A percentile compares a stretch with the other conserved stretches of the same genome.
Evolutionary conservation across 1,140 invertebrate genomes (phyloP).

Genomic region (Daktulosphaira vitifoliae): DNA sequence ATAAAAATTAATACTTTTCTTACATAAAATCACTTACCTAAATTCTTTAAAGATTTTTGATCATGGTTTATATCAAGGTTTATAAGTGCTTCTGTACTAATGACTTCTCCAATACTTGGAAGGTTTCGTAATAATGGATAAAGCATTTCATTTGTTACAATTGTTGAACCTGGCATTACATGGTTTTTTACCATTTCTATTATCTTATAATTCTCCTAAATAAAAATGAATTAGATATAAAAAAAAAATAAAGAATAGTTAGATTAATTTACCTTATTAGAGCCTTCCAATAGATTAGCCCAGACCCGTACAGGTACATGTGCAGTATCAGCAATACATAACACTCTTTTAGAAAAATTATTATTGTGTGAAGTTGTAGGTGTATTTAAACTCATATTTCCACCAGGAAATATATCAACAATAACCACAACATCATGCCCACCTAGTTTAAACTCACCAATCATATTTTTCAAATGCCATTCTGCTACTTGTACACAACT

Average conservation of each 20-base stretch:
- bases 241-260: background rate
- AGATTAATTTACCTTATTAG: constrained; percentile 22
- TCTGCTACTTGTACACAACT: constrained; percentile 39
- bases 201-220: constrained; percentile 39
- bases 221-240: background rate
- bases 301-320: constrained; percentile 40
- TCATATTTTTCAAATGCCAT: constrained; percentile 39
- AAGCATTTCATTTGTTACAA: constrained; percentile 39
- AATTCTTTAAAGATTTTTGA: constrained; percentile 40
- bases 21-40: constrained; percentile 36
- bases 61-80: constrained; percentile 40
- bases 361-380: constrained; percentile 39
- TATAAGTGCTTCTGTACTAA: constrained; percentile 41
- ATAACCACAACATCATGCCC: constrained; percentile 38
- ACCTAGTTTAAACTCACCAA: constrained; percentile 38
- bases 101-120: constrained; percentile 39
- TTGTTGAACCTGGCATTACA: constrained; percentile 39
- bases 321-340: constrained; percentile 41
- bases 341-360: constrained; percentile 39
- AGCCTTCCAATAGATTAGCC: constrained; percentile 37
- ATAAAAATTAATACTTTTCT: background rate
- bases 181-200: constrained; percentile 38
- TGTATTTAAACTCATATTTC: constrained; percentile 39
- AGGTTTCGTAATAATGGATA: constrained; percentile 37
- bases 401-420: constrained; percentile 41